Evolutionary conservation across 2,888 invertebrate species (phyloP), one percentile per base, ranked within the genome.

Genomic region (Myopa tessellatipennis): DNA sequence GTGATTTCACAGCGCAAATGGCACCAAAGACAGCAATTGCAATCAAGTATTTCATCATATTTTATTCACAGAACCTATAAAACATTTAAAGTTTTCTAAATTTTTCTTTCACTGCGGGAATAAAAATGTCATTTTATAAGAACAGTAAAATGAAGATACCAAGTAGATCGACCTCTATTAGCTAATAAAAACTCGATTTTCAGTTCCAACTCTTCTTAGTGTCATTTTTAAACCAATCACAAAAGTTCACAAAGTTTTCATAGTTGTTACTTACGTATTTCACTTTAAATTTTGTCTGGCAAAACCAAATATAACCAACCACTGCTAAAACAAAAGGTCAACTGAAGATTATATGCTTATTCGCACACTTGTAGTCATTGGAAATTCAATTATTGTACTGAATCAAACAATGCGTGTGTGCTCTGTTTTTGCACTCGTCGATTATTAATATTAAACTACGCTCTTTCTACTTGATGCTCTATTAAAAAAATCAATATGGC

Each of bases 1-100:
- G 90, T 63, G 86, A 83, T 76, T 82, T 83, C 38, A 83, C 84
- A 78, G 90, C 90, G 40, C 91, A 90, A 26, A 92, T 87, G 81
- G 83, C 82, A 80, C 83, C 85, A 78, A 92, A 81, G 12, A 91
- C 89, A 83, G 91, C 88, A 78, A 92, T 86, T 83, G 91, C 85
- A 81, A 90, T 86, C 79, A 92, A 86, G 10, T n/a, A 55, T n/a
- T 55, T 55, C 55, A 16, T 16, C 55, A 14, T 55, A 55, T 16
- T 55, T 8, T n/a, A 6, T 55, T 12, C 55, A 55, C 8, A 12
- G 1, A n/a, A 55, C 5, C 55, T 14, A 55, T 10, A 55, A 55
- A 55, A 55, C 5, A 55, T 55, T n/a, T 50, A 10, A 50, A n/a
- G 1, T 55, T 14, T 55, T n/a, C 16, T n/a, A 5, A 5, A 12